phyloP scores from a whole-genome alignment of 2,797 vertebrate genomes.

The Melanotaenia maccullochi region DNA sequence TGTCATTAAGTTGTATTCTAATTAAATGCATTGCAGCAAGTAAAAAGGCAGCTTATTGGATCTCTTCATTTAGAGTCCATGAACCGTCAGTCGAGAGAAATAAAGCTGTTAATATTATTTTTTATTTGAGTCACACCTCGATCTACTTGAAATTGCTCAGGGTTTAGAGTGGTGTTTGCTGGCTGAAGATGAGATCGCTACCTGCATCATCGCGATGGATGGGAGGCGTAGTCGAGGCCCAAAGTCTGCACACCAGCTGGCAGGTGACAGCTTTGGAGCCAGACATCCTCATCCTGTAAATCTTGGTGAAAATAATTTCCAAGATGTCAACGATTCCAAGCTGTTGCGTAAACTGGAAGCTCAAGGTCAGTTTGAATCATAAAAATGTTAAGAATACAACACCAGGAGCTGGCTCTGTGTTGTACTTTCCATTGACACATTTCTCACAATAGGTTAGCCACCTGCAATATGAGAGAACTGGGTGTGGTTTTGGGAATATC shows the following conservation, averaged over 20 bases:
- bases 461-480: neutral
- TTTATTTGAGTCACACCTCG: neutral
- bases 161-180: constrained; percentile 93
- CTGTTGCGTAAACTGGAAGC: constrained; percentile 92
- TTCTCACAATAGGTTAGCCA: neutral
- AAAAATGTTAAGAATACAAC: constrained; percentile 1
- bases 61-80: neutral
- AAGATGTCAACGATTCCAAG: constrained; percentile 86
- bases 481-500: no score
- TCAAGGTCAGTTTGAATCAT: constrained; percentile 83
- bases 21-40: no score
- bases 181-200: constrained; percentile 89
- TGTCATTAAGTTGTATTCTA: no score
- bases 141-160: constrained; percentile 69
- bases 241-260: constrained; percentile 81
- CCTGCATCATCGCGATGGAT: constrained; percentile 90
- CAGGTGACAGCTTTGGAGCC: constrained; percentile 72
- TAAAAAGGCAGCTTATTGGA: no score
- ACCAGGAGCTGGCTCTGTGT: neutral
- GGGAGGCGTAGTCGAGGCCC: constrained; percentile 87
- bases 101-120: neutral
- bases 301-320: constrained; percentile 80
- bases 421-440: neutral
- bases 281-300: constrained; percentile 82
- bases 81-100: neutral